Evolutionary conservation across 2,797 vertebrate species (phyloP).

Genomic region (Poecilia picta): DNA sequence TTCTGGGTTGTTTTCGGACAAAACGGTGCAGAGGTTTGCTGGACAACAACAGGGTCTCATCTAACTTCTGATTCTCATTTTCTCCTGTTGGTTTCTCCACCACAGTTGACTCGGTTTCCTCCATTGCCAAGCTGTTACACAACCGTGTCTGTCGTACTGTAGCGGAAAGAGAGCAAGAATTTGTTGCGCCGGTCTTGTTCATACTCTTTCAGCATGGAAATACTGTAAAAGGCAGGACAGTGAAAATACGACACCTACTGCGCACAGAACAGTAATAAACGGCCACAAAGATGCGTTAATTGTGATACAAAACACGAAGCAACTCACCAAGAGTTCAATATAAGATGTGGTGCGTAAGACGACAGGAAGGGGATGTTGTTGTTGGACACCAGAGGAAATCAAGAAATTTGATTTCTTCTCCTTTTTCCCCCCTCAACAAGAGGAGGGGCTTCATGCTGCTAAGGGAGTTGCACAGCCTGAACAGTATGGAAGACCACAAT

Average conservation of each 20-base stretch:
- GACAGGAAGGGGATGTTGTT: conserved; percentile 27
- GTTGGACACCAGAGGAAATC: conserved; percentile 50
- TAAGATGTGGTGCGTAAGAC: conserved; percentile 2
- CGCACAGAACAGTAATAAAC: not conserved
- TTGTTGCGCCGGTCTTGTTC: not conserved
- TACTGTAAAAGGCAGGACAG: not conserved
- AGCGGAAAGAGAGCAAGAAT: conserved; percentile 10
- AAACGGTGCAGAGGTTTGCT: conserved; percentile 75
- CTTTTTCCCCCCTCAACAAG: conserved; percentile 3
- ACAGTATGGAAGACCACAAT: not conserved
- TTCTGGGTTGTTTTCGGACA: conserved; percentile 52
- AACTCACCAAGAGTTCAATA: conserved; percentile 37
- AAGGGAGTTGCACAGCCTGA: not conserved
- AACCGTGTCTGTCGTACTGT: conserved; percentile 11
- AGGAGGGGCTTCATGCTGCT: conserved; percentile 39
- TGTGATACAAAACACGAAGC: not conserved
- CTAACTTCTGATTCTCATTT: not conserved
- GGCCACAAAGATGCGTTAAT: not conserved
- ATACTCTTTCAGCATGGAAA: not conserved
- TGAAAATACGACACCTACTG: not conserved
- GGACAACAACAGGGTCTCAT: not conserved
- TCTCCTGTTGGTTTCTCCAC: conserved; percentile 6
- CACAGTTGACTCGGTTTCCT: conserved; percentile 34
- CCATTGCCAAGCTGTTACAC: conserved; percentile 36
- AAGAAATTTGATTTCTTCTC: conserved; percentile 42